Percentiles rank a stretch among this genome's conserved stretches.
Conservation (phyloP, 2,113 vertebrate genomes). For the Loxodonta africana region DNA sequence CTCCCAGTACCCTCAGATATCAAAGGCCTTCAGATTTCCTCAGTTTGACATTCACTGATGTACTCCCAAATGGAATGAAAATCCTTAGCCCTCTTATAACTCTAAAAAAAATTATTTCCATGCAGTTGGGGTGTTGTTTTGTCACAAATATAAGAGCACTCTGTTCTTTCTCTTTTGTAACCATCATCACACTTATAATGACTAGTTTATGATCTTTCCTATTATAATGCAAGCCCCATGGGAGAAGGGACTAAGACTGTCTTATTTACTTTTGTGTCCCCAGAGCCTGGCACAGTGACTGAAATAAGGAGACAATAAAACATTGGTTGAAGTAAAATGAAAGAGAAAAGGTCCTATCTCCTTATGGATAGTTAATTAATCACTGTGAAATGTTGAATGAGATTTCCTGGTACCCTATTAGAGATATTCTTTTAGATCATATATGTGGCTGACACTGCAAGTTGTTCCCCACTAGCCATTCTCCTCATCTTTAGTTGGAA, state of each 20-base stretch:
- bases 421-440: slow-evolving; percentile 37
- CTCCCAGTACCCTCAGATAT: not conserved
- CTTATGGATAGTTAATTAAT: slow-evolving; percentile 53
- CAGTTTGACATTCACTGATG: not conserved
- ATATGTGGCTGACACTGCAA: slow-evolving; percentile 40
- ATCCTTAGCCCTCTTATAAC: not conserved
- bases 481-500: not conserved
- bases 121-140: not conserved
- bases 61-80: not conserved
- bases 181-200: slow-evolving; percentile 38
- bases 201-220: slow-evolving; percentile 31
- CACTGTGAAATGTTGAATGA: slow-evolving; percentile 54
- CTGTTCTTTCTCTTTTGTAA: slow-evolving; percentile 30
- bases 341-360: slow-evolving; percentile 34
- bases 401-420: slow-evolving; percentile 17
- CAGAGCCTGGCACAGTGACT: slow-evolving; percentile 49
- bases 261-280: slow-evolving; percentile 52
- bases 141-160: slow-evolving; percentile 11
- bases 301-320: slow-evolving; percentile 47
- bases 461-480: not conserved
- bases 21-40: not conserved
- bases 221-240: not conserved
- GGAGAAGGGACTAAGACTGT: slow-evolving; percentile 25
- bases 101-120: not conserved
- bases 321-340: slow-evolving; percentile 57